Conservation (phyloP, 2,797 vertebrate species). For the Podarcis siculus region DNA sequence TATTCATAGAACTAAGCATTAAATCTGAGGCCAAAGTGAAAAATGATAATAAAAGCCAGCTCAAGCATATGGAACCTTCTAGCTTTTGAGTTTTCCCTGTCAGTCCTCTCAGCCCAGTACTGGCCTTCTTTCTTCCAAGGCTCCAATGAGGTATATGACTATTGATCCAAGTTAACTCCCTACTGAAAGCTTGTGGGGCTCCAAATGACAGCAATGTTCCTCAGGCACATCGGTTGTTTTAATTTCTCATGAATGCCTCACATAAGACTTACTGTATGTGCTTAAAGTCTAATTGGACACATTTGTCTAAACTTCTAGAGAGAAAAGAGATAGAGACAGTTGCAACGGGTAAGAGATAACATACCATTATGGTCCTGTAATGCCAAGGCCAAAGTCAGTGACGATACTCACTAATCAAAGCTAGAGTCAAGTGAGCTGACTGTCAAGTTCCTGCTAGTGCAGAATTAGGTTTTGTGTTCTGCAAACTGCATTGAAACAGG, state of each 20-base stretch:
- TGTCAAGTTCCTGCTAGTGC: slow-evolving; percentile 36
- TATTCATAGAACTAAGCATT: no score
- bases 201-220: background rate
- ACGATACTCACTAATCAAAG: slow-evolving; percentile 66
- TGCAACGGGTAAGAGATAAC: slow-evolving; percentile 33
- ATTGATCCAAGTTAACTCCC: background rate
- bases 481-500: slow-evolving; percentile 32
- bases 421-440: slow-evolving; percentile 54
- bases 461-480: slow-evolving; percentile 37
- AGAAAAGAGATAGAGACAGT: slow-evolving; percentile 27
- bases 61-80: fast-evolving
- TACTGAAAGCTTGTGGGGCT: background rate
- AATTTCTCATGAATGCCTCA: slow-evolving; percentile 22
- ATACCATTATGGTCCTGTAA: slow-evolving; percentile 44
- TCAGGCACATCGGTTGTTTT: background rate
- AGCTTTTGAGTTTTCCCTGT: background rate
- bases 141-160: background rate
- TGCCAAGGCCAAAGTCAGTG: slow-evolving; percentile 59
- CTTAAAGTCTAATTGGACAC: slow-evolving; percentile 31
- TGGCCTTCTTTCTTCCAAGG: background rate
- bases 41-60: background rate
- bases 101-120: background rate
- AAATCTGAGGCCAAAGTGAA: background rate
- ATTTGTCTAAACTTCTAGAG: slow-evolving; percentile 48
- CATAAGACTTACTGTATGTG: slow-evolving; percentile 29